Evolutionary conservation across 92 coral and sea anemone species (phyloP), one percentile per base, ranked within the genome.

Genomic region (Siderastrea radians): DNA sequence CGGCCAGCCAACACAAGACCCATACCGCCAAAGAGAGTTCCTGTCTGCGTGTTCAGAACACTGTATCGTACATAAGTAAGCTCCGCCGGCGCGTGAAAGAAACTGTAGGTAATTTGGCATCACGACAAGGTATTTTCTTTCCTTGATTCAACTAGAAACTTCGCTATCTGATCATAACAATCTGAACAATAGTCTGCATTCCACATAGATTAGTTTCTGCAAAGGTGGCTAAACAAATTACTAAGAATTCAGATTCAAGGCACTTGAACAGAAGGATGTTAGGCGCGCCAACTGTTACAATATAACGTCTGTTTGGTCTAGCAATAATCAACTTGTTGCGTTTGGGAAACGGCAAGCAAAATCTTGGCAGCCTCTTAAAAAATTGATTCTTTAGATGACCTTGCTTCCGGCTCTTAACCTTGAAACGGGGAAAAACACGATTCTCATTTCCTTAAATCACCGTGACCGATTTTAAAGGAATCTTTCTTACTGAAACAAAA

Each of bases 251-350:
- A 62, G 73, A 2, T 68, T 11, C 73, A 47, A 68, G 16, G 2
- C 5, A 68, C 51, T 13, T 8, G 45, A 68, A 9, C 73, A 50
- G 73, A 68, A 68, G 73, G 73, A 68, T 44, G 11, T 38, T 44
- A 9, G 73, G 73, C 73, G 73, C 73, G 73, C 73, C 73, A 68
- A 11, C 11, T 68, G 73, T 46, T 68, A 8, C 52, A 68, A 8
- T 43, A 45, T 68, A 44, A 64, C 69, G 69, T 43, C 51, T 68
- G 13, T 14, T 68, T 45, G 16, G 15, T 44, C 51, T 44, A 16
- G 73, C 4, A 8, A 7, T 10, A 44, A 68, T n/a, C n/a, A 68
- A 6, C 48, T 45, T 38, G 6, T 49, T 12, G 73, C 43, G 26
- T 66, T 66, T n/a, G 2, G 5, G 38, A 66, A 66, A 19, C 71